Conservation (phyloP, 2,113 vertebrate genomes). For the Sprattus sprattus region DNA sequence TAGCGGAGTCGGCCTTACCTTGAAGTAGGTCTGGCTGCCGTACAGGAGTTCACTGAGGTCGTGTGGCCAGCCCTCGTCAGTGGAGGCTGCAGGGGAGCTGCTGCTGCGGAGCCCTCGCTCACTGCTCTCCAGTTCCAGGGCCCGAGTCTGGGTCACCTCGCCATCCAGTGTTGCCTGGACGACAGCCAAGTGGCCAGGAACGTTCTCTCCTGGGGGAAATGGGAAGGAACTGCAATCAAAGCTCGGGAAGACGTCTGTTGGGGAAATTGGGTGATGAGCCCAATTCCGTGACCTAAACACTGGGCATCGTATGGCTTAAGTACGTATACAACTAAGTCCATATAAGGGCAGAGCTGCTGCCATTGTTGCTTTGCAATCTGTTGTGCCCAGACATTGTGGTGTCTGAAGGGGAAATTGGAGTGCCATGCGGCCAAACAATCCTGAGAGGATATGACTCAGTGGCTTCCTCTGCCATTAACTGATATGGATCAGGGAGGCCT, state of each 20-base stretch:
- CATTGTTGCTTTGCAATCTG: conserved; percentile 16
- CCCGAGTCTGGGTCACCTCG: background rate
- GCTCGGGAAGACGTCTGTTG: background rate
- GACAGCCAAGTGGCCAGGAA: conserved; percentile 11
- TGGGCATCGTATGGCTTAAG: background rate
- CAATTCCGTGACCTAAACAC: background rate
- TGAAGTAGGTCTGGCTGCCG: conserved; percentile 63
- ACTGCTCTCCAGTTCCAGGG: conserved; percentile 17
- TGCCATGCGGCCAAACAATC: conserved; percentile 23
- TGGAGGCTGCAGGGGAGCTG: conserved; percentile 21
- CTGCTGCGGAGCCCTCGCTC: conserved; percentile 31
- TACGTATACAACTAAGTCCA: background rate
- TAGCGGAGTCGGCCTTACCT: conserved; percentile 61
- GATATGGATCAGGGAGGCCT: conserved; percentile 13
- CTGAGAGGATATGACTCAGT: conserved; percentile 37
- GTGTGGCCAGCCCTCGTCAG: background rate
- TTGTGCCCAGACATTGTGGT: conserved; percentile 17
- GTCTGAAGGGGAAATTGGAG: conserved; percentile 38
- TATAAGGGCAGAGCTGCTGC: background rate
- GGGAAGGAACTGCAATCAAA: background rate
- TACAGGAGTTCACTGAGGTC: conserved; percentile 44
- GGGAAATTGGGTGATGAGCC: background rate
- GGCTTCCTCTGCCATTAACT: conserved; percentile 26
- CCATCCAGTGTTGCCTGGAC: conserved; percentile 25
- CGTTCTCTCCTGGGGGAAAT: conserved; percentile 16